Evolutionary conservation across 2,888 invertebrate genomes (phyloP).

Genomic region (Eupithecia exiguata): DNA sequence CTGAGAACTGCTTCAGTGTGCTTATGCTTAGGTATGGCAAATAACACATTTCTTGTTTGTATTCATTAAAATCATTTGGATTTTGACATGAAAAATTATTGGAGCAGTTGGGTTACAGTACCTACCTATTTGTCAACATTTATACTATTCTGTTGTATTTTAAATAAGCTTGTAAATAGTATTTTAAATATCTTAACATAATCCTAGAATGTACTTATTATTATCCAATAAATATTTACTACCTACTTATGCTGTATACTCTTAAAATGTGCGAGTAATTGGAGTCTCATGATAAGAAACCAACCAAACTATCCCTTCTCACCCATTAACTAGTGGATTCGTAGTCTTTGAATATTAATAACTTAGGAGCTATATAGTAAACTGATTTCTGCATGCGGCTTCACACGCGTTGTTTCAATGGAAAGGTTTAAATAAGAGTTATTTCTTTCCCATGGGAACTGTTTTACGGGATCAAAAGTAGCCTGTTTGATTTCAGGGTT

Average conservation of each 20-base stretch:
- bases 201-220: slow-evolving; percentile 22
- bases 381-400: no score
- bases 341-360: no score
- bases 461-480: no score
- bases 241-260: not conserved
- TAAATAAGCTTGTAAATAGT: slow-evolving; percentile 34
- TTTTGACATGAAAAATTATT: not conserved
- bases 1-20: not conserved
- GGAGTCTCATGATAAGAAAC: not conserved
- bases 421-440: no score
- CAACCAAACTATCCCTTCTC: not conserved
- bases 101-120: not conserved
- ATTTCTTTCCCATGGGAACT: no score
- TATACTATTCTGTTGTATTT: slow-evolving; percentile 2
- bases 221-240: slow-evolving; percentile 25
- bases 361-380: no score
- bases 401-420: no score
- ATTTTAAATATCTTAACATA: slow-evolving; percentile 18
- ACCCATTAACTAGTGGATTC: not conserved
- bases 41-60: not conserved
- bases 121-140: not conserved
- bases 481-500: no score
- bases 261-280: not conserved
- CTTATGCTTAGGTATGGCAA: not conserved
- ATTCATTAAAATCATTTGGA: not conserved